Base-by-base conservation (phyloP, 2,113 vertebrate genomes). In the Limnothrissa miodon region DNA sequence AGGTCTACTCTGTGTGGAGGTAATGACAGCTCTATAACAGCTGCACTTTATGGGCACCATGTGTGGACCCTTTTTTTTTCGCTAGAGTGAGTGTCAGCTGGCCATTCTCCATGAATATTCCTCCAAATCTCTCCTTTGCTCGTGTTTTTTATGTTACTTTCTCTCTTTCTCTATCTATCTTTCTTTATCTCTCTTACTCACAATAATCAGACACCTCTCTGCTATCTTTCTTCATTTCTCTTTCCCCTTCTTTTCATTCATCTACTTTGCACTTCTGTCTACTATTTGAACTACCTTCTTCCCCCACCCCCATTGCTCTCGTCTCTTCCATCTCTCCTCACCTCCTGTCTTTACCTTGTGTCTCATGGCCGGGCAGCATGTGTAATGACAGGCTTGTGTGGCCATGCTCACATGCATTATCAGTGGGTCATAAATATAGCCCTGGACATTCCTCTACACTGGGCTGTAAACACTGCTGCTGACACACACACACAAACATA, bases 351-450 rank as follows among this genome's bases (percentile, higher is more conserved):
- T 74, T 74, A 74, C 66, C 66, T 74, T 74, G 29, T 17, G 66
- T 74, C 66, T 74, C 29, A 3, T 5, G 81, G 39, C 74, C 85
- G 84, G 81, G 83, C 90, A 86, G 80, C 83, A 79, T 80, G 87
- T 86, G 90, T 95, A 94, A 95, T 94, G 90, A 94, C 92, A 92
- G 91, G 88, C 88, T 90, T 90, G 82, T 10, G 88, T 84, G 90
- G 85, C 92, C 89, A 92, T 90, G 91, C 66, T 74, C 33, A 89
- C 89, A 84, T 87, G 93, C 90, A 92, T 93, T 92, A 93, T 92
- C 91, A 92, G 90, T 82, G 81, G 82, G 89, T 82, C 82, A 89
- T 93, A 93, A 94, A 90, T 83, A 93, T 90, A 93, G 92, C 82
- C 85, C 84, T 86, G 86, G 88, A 90, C 92, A 94, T 93, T 92